Base-by-base conservation (phyloP, 1,140 invertebrate species). In the Drosophila persimilis region DNA sequence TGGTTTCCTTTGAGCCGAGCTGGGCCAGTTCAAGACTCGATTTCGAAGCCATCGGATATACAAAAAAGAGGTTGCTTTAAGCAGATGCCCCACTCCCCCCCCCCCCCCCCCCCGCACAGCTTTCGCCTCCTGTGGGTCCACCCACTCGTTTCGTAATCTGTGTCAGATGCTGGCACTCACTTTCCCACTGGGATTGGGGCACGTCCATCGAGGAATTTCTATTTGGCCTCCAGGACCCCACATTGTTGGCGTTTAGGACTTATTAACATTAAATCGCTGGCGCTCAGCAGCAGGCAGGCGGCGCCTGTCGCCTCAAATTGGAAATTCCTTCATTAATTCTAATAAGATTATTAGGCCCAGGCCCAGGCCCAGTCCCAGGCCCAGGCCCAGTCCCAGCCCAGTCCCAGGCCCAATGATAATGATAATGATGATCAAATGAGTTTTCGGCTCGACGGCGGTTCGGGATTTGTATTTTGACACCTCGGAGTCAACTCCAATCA, bases 241-340 rank as follows among this genome's bases (percentile, higher is more conserved):
- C 65, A 77, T 77, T 77, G 74, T 77, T 77, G 74, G 74, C 74
- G 72, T 77, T 77, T 77, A 69, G 73, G 52, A 77, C 80, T 85
- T 85, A 85, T 85, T 85, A 85, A 85, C 83, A 85, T 85, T 80
- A 85, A 85, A 81, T 85, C 80, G 81, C 73, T 77, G 71, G 59
- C 63, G 57, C 61, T 53, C 26, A 26, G n/a, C 44, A 35, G 54
- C 61, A 13, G 35, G 29, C 15, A 11, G 20, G 65, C 70, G 43
- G 63, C 31, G 79, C 4, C 73, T 77, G 79, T 71, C 70, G 57
- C 61, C 54, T 50, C 61, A 86, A 86, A 86, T 88, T 86, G 83
- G 73, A 86, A 86, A 86, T 86, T 86, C 81, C 78, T 67, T 77
- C 71, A 65, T 86, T 86, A 86, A 88, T 86, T 88, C 83, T 88